Percentiles rank a stretch among this genome's conserved stretches.
These are phyloP conservation scores for Mycalesis mineus DNA, from an alignment of 2,888 invertebrate genomes.

Conservation along the genomic window DNA sequence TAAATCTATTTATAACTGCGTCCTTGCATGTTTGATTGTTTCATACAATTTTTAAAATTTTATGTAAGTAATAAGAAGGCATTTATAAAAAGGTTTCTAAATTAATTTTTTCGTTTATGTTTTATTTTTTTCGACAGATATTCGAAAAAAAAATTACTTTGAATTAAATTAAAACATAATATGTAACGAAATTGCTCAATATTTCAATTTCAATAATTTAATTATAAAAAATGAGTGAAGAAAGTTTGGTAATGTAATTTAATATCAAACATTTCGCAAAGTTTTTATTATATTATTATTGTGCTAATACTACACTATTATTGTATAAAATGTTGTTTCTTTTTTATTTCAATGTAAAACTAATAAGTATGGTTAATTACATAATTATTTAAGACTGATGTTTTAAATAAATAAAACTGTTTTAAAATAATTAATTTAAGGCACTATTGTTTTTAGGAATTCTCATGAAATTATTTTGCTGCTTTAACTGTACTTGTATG, in stretches of 20 bases:
- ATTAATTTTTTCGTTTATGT: background rate
- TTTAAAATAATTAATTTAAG: background rate
- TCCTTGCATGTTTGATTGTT: background rate
- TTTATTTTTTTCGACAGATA: background rate
- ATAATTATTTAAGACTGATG: constrained; percentile 9
- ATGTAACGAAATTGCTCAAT: constrained; percentile 5
- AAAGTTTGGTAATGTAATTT: background rate
- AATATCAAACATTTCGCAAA: background rate
- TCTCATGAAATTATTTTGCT: background rate
- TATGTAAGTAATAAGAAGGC: background rate
- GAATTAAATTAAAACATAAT: background rate
- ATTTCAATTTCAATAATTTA: background rate
- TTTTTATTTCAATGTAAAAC: background rate
- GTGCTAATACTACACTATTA: background rate
- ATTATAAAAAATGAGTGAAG: background rate
- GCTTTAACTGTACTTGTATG: background rate
- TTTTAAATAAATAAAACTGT: constrained; percentile 6
- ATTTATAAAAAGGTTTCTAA: background rate
- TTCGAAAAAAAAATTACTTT: too few species aligned
- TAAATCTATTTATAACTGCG: background rate
- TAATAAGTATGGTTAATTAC: constrained; percentile 2
- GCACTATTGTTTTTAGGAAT: background rate
- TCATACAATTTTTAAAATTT: background rate
- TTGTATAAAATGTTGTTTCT: background rate
- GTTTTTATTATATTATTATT: background rate